Conservation (phyloP, 2,797 vertebrate genomes). For the Alectoris magna region DNA sequence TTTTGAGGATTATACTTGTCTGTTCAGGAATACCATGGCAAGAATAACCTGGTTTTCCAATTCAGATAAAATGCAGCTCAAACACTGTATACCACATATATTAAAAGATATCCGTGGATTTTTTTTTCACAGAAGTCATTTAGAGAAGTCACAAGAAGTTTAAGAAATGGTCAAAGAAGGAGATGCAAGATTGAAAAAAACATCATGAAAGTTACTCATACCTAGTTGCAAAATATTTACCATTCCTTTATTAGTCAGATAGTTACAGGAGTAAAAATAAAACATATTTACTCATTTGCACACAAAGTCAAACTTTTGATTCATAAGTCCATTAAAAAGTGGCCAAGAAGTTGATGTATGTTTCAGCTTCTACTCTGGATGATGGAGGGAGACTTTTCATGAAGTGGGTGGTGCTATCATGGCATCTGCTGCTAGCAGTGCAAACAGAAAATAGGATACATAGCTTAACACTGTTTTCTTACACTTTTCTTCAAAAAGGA, state of each 20-base stretch:
- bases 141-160: neutral
- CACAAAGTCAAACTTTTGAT: neutral
- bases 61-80: neutral
- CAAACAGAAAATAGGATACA: neutral
- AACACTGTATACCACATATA: neutral
- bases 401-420: neutral
- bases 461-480: neutral
- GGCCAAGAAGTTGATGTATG: neutral
- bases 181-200: neutral
- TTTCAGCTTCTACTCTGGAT: neutral
- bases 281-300: neutral
- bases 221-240: neutral
- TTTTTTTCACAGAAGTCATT: neutral
- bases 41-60: neutral
- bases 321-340: neutral
- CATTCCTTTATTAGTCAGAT: neutral
- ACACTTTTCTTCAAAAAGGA: neutral
- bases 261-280: neutral
- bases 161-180: neutral
- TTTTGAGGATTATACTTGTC: neutral
- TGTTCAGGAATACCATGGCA: neutral
- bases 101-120: neutral
- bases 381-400: neutral
- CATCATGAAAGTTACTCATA: neutral
- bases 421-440: neutral